phyloP scores from a whole-genome alignment of 1,140 invertebrate genomes.

The Drosophila neocordata region DNA sequence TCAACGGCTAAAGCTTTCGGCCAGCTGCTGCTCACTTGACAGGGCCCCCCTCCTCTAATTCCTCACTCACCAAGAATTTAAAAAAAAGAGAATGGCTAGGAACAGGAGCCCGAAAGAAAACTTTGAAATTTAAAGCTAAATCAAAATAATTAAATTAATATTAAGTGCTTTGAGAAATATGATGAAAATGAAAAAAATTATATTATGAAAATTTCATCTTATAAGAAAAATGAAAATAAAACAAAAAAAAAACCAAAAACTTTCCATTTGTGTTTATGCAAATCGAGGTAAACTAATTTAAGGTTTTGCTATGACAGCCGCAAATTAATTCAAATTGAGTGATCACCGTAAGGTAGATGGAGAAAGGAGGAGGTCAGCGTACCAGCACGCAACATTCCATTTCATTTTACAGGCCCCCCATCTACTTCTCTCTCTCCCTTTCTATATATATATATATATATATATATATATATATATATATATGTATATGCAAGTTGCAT shows the following conservation, averaged over 20 bases:
- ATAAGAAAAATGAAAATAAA: too few relatives aligned
- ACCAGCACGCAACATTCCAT: constrained; percentile 24
- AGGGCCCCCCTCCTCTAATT: neutral
- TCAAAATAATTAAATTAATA: constrained; percentile 31
- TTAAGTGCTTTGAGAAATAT: constrained; percentile 28
- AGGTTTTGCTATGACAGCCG: constrained; percentile 68
- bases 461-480: constrained; percentile 56
- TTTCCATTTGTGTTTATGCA: constrained; percentile 66
- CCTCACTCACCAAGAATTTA: too few relatives aligned
- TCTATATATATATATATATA: too few relatives aligned
- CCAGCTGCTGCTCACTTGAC: constrained; percentile 64
- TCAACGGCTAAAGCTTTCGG: constrained; percentile 61
- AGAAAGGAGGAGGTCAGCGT: too few relatives aligned
- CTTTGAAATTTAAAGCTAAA: constrained; percentile 11
- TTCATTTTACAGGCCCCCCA: neutral
- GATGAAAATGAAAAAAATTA: constrained; percentile 9
- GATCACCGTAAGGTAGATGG: constrained; percentile 69
- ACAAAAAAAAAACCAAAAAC: too few relatives aligned
- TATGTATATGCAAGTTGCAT: constrained; percentile 48
- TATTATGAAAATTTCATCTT: constrained; percentile 5
- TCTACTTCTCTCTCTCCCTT: too few relatives aligned
- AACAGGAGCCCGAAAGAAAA: neutral
- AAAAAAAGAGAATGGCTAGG: neutral
- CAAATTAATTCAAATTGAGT: constrained; percentile 81
- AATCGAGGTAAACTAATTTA: constrained; percentile 73